Evolutionary conservation across 2,113 vertebrate genomes (phyloP).

Genomic region (Mus spicilegus): DNA sequence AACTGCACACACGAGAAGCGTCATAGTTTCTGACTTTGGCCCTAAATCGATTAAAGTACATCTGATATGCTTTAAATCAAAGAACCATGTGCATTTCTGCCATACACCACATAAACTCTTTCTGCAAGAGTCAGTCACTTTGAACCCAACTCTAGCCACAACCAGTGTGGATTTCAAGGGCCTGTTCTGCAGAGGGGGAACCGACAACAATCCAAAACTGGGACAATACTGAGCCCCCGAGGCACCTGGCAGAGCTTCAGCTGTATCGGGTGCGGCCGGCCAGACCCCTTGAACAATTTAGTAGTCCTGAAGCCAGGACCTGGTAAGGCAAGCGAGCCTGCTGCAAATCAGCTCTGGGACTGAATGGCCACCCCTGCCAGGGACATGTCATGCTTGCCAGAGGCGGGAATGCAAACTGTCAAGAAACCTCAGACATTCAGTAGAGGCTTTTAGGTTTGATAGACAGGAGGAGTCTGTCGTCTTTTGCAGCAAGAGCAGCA

Average conservation of each 20-base stretch:
- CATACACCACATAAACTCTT: constrained; percentile 70
- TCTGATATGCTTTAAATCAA: constrained; percentile 64
- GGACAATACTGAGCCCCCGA: not conserved
- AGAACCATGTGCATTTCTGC: constrained; percentile 58
- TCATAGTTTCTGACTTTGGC: constrained; percentile 55
- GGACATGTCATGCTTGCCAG: constrained; percentile 7
- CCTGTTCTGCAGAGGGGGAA: constrained; percentile 55
- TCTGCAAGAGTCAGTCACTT: constrained; percentile 72
- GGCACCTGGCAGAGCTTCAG: constrained; percentile 14
- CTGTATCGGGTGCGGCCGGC: not conserved
- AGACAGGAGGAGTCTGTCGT: not conserved
- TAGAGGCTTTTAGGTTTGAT: not conserved
- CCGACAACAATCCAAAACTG: constrained; percentile 24
- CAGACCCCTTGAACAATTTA: constrained; percentile 13
- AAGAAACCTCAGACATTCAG: constrained; percentile 38
- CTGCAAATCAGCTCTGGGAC: not conserved
- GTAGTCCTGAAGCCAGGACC: constrained; percentile 3
- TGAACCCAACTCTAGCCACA: constrained; percentile 63
- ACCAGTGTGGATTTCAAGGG: constrained; percentile 62
- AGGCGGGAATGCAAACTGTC: constrained; percentile 49
- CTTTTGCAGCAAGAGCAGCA: not conserved
- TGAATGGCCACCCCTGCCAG: not conserved
- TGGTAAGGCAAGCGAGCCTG: not conserved
- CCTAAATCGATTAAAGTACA: constrained; percentile 47
- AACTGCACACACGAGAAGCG: not conserved